Conservation (phyloP, 2,113 vertebrate genomes). For the Octodon degus region DNA sequence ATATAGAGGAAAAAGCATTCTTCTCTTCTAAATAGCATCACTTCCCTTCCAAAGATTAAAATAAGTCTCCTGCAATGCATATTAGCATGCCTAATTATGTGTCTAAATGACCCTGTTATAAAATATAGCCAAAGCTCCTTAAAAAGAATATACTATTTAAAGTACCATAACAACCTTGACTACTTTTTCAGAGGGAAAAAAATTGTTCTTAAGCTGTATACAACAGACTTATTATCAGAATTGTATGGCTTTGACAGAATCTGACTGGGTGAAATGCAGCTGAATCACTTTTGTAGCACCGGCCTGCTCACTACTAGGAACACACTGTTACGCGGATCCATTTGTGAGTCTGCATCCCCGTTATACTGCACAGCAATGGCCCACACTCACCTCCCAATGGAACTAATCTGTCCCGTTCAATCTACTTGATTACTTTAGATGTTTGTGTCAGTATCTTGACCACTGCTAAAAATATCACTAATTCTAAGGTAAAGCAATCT, state of each 20-base stretch:
- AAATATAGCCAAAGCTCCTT: not conserved
- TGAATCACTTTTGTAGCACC: not conserved
- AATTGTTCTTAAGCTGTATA: not conserved
- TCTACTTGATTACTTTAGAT: not conserved
- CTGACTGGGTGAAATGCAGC: not conserved
- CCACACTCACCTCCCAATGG: not conserved
- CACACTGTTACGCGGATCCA: not conserved
- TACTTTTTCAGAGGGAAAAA: not conserved
- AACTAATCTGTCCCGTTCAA: not conserved
- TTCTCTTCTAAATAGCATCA: not conserved
- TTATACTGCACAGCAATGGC: not conserved
- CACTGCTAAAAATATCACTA: not conserved
- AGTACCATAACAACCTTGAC: not conserved
- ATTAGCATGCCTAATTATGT: not conserved
- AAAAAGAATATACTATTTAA: not conserved
- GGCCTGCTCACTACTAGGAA: not conserved
- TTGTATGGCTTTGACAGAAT: slow-evolving; percentile 8
- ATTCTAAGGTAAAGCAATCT: slow-evolving; percentile 37
- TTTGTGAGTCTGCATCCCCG: not conserved
- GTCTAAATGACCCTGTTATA: not conserved
- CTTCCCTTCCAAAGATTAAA: slow-evolving; percentile 22
- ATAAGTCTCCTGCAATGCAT: not conserved
- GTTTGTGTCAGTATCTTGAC: not conserved
- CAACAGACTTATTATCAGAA: not conserved
- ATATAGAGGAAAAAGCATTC: not conserved